Evolutionary conservation across 1,140 invertebrate species (phyloP).

Genomic region (Drosophila hydei): DNA sequence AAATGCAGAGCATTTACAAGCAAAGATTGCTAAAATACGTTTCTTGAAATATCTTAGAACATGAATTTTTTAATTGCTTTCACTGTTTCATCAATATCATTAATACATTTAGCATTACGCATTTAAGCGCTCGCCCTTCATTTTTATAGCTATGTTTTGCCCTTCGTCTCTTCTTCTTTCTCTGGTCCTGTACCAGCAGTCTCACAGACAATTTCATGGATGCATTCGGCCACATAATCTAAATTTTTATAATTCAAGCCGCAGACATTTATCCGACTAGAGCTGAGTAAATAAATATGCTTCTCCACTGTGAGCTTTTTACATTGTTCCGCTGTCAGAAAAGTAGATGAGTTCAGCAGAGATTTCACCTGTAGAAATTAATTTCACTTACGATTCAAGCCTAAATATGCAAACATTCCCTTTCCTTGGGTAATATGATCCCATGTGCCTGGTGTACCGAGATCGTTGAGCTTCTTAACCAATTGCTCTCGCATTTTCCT

Average conservation of each 20-base stretch:
- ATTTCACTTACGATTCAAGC: conserved; percentile 87
- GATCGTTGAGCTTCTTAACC: conserved; percentile 90
- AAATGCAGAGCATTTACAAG: too few relatives aligned
- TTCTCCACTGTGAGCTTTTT: conserved; percentile 11
- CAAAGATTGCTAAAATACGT: too few relatives aligned
- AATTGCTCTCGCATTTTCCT: conserved; percentile 93
- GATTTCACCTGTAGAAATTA: too few relatives aligned
- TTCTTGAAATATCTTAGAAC: too few relatives aligned
- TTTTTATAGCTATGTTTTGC: too few relatives aligned
- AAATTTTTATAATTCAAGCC: conserved; percentile 97
- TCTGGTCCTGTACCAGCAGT: too few relatives aligned
- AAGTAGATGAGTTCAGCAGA: neutral
- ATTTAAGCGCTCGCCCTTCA: too few relatives aligned
- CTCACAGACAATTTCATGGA: conserved; percentile 96
- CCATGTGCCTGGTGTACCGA: conserved; percentile 94
- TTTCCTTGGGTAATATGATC: conserved; percentile 98
- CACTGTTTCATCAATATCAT: too few relatives aligned
- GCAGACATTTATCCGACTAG: conserved; percentile 98
- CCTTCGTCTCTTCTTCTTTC: too few relatives aligned
- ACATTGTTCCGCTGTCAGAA: conserved; percentile 20
- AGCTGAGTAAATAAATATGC: conserved; percentile 92
- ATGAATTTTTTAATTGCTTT: too few relatives aligned
- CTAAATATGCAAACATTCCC: conserved; percentile 99
- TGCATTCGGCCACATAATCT: conserved; percentile 94
- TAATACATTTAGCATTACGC: too few relatives aligned